Conservation (phyloP, 2,888 invertebrate species). For the Mesochorus sp. region DNA sequence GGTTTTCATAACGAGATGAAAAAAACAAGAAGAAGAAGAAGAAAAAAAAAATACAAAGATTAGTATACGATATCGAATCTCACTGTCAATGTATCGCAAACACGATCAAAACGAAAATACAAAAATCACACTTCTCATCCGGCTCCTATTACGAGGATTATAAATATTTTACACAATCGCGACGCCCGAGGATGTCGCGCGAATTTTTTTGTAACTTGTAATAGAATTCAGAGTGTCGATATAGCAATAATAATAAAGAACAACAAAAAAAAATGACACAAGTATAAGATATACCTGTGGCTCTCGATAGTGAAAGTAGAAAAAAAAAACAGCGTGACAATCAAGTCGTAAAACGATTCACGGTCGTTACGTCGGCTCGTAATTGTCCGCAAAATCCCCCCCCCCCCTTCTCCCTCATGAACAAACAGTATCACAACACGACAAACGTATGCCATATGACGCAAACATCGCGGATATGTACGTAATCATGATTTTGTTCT, state of each 20-base stretch:
- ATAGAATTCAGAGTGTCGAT: constrained; percentile 47
- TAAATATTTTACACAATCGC: constrained; percentile 51
- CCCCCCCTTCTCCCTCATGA: not conserved
- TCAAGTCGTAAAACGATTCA: not conserved
- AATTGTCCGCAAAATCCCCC: not conserved
- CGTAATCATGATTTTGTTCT: not conserved
- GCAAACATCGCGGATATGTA: not conserved
- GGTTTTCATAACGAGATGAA: constrained; percentile 52
- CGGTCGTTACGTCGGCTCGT: not conserved
- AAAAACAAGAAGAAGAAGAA: constrained; percentile 18
- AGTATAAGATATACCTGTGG: constrained; percentile 13
- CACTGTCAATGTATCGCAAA: constrained; percentile 42
- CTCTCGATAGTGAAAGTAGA: constrained; percentile 39
- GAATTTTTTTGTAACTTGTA: constrained; percentile 59
- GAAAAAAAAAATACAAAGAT: not conserved
- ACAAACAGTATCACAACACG: not conserved
- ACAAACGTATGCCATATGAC: not conserved
- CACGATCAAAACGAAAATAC: constrained; percentile 3
- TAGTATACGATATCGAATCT: constrained; percentile 53
- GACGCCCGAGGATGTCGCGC: constrained; percentile 29
- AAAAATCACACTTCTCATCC: not conserved
- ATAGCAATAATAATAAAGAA: constrained; percentile 52
- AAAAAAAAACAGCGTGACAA: constrained; percentile 30
- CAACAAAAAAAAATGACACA: not conserved
- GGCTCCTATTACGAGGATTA: not conserved